Base-by-base conservation (phyloP, 2,888 invertebrate genomes). In the Atrina japonica region DNA sequence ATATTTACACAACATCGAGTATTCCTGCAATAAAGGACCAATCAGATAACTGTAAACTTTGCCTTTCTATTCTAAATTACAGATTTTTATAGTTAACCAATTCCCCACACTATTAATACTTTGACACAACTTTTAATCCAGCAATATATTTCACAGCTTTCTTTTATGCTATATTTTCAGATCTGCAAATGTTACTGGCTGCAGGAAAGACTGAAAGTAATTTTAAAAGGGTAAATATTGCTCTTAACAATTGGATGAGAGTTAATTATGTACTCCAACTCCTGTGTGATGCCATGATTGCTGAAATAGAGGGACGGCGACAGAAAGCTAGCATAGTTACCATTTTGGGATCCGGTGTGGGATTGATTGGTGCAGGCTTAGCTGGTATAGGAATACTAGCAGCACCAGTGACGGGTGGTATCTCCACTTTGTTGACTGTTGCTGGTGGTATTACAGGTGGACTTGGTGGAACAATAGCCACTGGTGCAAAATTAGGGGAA, bases 361-460 rank as follows among this genome's bases (percentile, higher is more conserved):
- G 65, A 9, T 21, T 66, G n/a, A 23, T 66, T 0, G 65, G 65
- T 16, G 55, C 67, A 7, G 43, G 50, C 16, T 25, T 67, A 1
- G 53, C 67, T 18, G 30, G 50, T 1, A 30, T 29, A 1, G 67
- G 58, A 7, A 25, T 67, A 7, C 25, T 59, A n/a, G 30, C 50
- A 1, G 65, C 56, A 5, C 67, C 67, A 9, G 27, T 53, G 1
- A 61, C 67, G 6, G 52, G 21, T 9, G 67, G 67, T 6, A n/a
- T 45, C 30, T 67, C 67, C 3, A 35, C 56, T 14, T 25, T 45
- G 5, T 53, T 67, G 11, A 43, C 58, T 23, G 47, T 67, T 43
- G 58, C 40, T n/a, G 67, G 67, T 16, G 67, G 45, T 27, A 53
- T 45, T 14, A n/a, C 60, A 43, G 61, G 60, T 16, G 67, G 60